Base-by-base conservation (phyloP, 2,797 vertebrate species). In the Antennarius maculatus region DNA sequence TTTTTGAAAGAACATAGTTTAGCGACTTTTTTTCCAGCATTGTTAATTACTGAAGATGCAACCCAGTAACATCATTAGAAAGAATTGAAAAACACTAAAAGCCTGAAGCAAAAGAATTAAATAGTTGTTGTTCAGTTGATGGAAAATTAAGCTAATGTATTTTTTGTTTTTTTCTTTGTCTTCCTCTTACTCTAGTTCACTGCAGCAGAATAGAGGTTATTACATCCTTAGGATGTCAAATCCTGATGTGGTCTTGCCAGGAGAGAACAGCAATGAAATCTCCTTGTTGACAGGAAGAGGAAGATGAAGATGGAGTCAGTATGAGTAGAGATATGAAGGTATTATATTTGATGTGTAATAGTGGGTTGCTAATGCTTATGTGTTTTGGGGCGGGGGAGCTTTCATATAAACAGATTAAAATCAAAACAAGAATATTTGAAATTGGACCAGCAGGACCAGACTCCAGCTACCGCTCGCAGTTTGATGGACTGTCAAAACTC, bases 381-480 rank as follows among this genome's bases (percentile, higher is more conserved):
- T 69, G n/a, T 45, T 16, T 54, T 15, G 11, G 61, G 37, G 6
- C 23, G 14, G 2, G 14, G 61, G 1, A 8, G 53, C 16, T 79
- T 86, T 86, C 79, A 89, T 81, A 87, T 66, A 73, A 73, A 59
- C 58, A 89, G 86, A 88, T 89, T 83, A 83, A 80, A 84, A 88
- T 91, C 84, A 80, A 83, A 86, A 75, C 61, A 56, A 79, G 75
- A 75, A 79, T 80, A 79, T 86, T 88, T 66, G 71, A 83, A 87
- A 86, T 84, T 76, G 86, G 80, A 71, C 70, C 31, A 50, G 71
- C 52, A 59, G 77, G 79, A 80, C 81, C 59, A 81, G 79, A 71
- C 67, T 77, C 59, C 66, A 51, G 78, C 49, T 59, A 54, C 48
- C 10, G n/a, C 80, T 76, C 61, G 66, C 15, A 71, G 42, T 76